phyloP scores from a whole-genome alignment of 2,113 vertebrate genomes.

The Manacus vitellinus region DNA sequence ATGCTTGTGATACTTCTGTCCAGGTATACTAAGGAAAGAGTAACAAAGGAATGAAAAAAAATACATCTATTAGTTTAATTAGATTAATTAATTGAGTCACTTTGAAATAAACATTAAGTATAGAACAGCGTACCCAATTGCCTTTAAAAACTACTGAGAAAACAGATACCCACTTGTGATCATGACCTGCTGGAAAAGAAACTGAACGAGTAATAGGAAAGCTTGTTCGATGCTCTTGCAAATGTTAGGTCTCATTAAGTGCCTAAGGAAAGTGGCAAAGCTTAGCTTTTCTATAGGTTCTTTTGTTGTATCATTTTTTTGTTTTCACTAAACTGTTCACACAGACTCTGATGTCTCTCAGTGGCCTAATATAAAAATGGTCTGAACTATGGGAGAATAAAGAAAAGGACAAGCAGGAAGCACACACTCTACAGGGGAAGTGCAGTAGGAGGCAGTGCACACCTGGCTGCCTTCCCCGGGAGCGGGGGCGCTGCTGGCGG shows the following conservation, averaged over 20 bases:
- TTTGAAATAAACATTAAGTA: background rate
- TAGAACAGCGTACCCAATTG: background rate
- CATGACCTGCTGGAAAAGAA: background rate
- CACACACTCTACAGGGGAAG: rapidly evolving
- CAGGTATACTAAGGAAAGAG: background rate
- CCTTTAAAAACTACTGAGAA: background rate
- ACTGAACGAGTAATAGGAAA: background rate
- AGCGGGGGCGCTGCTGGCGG: rapidly evolving
- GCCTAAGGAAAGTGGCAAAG: background rate
- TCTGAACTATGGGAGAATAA: background rate
- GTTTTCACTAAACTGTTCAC: background rate
- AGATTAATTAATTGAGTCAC: background rate
- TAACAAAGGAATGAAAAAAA: background rate
- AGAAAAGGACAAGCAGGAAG: background rate
- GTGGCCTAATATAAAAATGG: background rate
- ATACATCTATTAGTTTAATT: background rate
- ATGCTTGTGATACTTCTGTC: background rate
- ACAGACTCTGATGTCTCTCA: background rate
- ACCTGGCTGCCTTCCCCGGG: background rate
- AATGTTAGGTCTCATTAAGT: background rate
- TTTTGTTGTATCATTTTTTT: background rate
- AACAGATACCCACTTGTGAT: background rate
- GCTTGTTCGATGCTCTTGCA: background rate
- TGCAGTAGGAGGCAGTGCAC: rapidly evolving
- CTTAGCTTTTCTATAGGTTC: background rate